Percentiles rank a stretch among this genome's conserved stretches.
These are phyloP conservation scores for Sialia sialis DNA, from an alignment of 2,113 vertebrate species.

Conservation along the genomic window DNA sequence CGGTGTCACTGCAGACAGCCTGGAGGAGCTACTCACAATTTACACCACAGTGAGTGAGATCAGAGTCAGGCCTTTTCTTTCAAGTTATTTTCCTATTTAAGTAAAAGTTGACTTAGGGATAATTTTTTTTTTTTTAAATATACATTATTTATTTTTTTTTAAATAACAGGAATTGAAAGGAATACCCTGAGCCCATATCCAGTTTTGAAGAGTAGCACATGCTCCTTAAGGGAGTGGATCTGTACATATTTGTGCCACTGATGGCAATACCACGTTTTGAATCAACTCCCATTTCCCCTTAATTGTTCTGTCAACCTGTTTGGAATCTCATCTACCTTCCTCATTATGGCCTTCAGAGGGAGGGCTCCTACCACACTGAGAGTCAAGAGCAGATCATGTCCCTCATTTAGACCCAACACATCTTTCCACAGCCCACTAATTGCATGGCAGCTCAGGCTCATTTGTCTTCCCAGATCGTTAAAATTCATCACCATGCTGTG, in stretches of 20 bases:
- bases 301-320: slow-evolving; percentile 74
- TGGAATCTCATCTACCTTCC: slow-evolving; percentile 64
- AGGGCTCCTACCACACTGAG: slow-evolving; percentile 76
- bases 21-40: not conserved
- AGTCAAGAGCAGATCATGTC: slow-evolving; percentile 88
- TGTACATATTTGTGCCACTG: not conserved
- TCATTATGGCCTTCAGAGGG: slow-evolving; percentile 86
- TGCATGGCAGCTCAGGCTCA: slow-evolving; percentile 80
- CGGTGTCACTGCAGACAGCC: not conserved
- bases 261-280: not conserved
- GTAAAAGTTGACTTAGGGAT: not conserved
- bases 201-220: not conserved
- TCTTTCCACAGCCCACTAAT: slow-evolving; percentile 84
- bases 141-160: not conserved
- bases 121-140: not conserved
- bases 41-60: not conserved
- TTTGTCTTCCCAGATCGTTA: slow-evolving; percentile 82
- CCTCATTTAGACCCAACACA: slow-evolving; percentile 87
- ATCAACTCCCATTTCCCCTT: slow-evolving; percentile 53
- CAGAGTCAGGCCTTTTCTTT: not conserved
- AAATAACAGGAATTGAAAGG: not conserved
- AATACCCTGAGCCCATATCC: not conserved
- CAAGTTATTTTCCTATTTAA: not conserved
- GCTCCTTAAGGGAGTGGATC: not conserved
- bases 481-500: slow-evolving; percentile 78